Percentiles rank a stretch among this genome's conserved stretches.
These are phyloP conservation scores for Salarias fasciatus DNA, from an alignment of 2,797 vertebrate genomes.

Conservation along the genomic window DNA sequence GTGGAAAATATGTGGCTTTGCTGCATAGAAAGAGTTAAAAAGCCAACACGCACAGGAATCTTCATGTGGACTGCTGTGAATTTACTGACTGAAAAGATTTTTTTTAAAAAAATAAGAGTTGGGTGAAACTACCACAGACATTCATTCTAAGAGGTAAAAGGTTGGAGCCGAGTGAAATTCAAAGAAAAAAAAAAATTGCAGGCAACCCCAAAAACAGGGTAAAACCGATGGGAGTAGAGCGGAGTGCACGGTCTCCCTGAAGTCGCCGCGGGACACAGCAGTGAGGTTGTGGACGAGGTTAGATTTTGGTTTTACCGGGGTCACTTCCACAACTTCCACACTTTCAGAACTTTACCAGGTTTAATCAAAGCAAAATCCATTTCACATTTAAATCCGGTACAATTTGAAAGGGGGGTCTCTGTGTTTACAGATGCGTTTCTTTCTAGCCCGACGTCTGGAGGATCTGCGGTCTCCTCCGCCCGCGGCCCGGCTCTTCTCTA, in stretches of 20 bases:
- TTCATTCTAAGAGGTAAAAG: slow-evolving; percentile 4
- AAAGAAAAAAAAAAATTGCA: slow-evolving; percentile 4
- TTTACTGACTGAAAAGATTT: not conserved
- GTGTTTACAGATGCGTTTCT: slow-evolving; percentile 38
- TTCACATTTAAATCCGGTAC: too few species aligned
- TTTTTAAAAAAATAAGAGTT: not conserved
- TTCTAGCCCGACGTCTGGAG: slow-evolving; percentile 28
- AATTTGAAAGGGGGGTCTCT: not conserved
- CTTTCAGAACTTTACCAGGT: slow-evolving; percentile 16
- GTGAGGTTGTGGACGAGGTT: slow-evolving; percentile 8
- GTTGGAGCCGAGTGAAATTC: slow-evolving; percentile 8
- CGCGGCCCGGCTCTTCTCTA: slow-evolving; percentile 64
- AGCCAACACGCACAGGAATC: not conserved
- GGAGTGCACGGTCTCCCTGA: slow-evolving; percentile 38
- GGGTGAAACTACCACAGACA: not conserved
- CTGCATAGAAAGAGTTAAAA: slow-evolving; percentile 4
- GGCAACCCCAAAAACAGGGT: slow-evolving; percentile 3
- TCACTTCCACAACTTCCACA: slow-evolving; percentile 28
- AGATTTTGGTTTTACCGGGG: slow-evolving; percentile 21
- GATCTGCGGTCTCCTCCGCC: slow-evolving; percentile 18
- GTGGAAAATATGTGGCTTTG: not conserved
- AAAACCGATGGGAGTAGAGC: not conserved
- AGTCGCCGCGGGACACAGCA: slow-evolving; percentile 31
- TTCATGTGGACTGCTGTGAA: not conserved
- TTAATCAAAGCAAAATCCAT: not conserved